phyloP scores from a whole-genome alignment of 2,113 vertebrate species.

The Tiliqua scincoides region DNA sequence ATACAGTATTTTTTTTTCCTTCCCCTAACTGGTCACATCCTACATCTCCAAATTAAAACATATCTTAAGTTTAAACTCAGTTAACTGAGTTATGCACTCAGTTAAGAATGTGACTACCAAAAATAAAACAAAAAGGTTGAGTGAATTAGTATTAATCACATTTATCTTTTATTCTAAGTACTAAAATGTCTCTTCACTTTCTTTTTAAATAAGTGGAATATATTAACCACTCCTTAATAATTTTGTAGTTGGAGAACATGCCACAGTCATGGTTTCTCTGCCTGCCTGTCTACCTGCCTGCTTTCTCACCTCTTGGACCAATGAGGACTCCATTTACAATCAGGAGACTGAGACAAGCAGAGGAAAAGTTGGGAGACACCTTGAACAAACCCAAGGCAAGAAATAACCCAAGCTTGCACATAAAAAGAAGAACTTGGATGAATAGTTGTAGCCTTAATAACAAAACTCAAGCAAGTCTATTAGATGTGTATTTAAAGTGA shows the following conservation, averaged over 20 bases:
- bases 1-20: background rate
- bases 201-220: background rate
- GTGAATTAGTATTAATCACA: conserved; percentile 28
- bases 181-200: background rate
- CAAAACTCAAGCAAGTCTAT: background rate
- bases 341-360: background rate
- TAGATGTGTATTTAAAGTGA: background rate
- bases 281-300: background rate
- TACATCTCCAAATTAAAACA: background rate
- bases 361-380: background rate
- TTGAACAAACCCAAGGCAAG: too few species aligned
- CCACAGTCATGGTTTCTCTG: background rate
- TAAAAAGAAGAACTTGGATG: background rate
- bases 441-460: background rate
- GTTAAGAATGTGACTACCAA: background rate
- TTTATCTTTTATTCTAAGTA: conserved; percentile 32
- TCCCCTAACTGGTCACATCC: background rate
- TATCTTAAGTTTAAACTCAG: background rate
- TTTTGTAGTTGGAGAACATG: background rate
- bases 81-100: too few species aligned
- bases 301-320: background rate
- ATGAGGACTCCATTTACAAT: background rate
- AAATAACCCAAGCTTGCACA: background rate
- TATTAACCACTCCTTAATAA: background rate
- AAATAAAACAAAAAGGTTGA: conserved; percentile 9